Evolutionary conservation across 2,888 invertebrate species (phyloP), one percentile per base, ranked within the genome.

Genomic region (Mantis religiosa): DNA sequence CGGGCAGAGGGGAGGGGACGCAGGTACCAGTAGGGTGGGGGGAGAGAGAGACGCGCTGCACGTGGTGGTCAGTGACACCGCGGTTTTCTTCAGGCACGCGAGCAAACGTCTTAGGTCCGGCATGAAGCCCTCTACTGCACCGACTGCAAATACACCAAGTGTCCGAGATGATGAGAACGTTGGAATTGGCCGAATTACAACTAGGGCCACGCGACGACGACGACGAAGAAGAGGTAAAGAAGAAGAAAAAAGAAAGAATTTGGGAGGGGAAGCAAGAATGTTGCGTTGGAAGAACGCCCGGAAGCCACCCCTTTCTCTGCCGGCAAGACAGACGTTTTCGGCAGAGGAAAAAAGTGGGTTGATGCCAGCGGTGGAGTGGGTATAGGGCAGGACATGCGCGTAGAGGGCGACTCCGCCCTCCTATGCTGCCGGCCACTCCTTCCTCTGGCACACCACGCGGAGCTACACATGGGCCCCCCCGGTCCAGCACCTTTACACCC

Each of bases 351-450:
- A 86, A 86, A 86, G 86, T 86, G 86, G 86, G 86, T 86, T 86
- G 86, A 86, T 71, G 86, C 86, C 71, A 54, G 54, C 54, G 54
- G 25, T 71, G 54, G 88, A 20, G 28, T 85, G 82, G 88, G 54
- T 71, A 71, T 20, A 25, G 54, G 54, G 15, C 54, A 71, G 54
- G 54, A 71, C 88, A 87, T 89, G 89, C 89, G 89, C 89, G 81
- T 12, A n/a, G n/a, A 25, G 87, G n/a, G 7, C 81, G n/a, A 83
- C 84, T 71, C 87, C 89, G 89, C 89, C 89, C 83, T 87, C 81
- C 27, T 47, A 85, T 54, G 41, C 83, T 89, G 27, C 41, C 30
- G 84, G 84, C 87, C 83, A 87, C 89, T 87, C 89, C 89, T 88
- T 88, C 88, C 85, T 47, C 88, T 84, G 88, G 88, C 20, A 54